Evolutionary conservation across 92 coral and sea anemone species (phyloP).

Genomic region (Epizoanthus fatuus): DNA sequence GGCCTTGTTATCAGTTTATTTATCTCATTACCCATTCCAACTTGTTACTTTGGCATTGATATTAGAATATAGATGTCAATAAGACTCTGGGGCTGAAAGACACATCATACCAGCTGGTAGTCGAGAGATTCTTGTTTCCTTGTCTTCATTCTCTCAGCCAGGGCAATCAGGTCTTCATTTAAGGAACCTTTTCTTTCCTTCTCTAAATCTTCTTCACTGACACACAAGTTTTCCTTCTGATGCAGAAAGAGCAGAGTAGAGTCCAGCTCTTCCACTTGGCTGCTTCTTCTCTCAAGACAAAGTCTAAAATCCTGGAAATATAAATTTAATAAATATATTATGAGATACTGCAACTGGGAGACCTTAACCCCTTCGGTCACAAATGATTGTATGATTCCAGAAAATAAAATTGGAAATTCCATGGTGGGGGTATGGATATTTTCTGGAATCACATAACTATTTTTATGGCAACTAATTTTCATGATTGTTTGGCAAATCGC

Average conservation of each 20-base stretch:
- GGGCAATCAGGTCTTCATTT: slow-evolving; percentile 63
- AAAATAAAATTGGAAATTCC: no score
- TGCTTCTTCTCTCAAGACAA: slow-evolving; percentile 15
- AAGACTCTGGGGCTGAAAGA: background rate
- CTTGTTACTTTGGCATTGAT: no score
- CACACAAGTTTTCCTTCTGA: slow-evolving; percentile 13
- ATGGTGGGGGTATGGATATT: no score
- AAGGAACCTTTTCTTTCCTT: slow-evolving; percentile 12
- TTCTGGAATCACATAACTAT: no score
- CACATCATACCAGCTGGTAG: slow-evolving; percentile 68
- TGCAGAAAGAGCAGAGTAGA: slow-evolving; percentile 17
- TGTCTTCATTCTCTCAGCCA: slow-evolving; percentile 57
- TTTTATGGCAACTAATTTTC: no score
- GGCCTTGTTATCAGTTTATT: no score
- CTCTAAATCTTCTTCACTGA: background rate
- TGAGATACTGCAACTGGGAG: slow-evolving; percentile 44
- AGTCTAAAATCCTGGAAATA: slow-evolving; percentile 11
- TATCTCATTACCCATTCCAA: no score
- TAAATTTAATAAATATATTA: background rate
- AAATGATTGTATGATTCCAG: no score
- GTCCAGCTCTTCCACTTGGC: slow-evolving; percentile 29
- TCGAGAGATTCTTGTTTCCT: slow-evolving; percentile 66
- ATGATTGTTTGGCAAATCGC: no score
- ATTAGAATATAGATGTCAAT: no score
- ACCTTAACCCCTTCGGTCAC: no score